Conservation (phyloP, 1,140 invertebrate species). For the Liolophura sinensis region DNA sequence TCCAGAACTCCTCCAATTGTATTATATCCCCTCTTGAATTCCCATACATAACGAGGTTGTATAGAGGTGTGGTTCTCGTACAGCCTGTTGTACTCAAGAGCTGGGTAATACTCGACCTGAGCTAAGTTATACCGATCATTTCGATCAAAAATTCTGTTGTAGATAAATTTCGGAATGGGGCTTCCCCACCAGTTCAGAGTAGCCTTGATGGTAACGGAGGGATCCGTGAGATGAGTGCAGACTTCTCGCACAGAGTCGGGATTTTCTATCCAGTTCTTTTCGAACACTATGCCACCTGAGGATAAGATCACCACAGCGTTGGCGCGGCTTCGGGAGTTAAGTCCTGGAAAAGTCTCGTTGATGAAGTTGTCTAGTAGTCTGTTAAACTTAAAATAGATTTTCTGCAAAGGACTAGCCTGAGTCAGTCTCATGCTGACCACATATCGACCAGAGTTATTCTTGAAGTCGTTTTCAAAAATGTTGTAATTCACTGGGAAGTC, state of each 20-base stretch:
- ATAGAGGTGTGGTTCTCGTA: conserved; percentile 34
- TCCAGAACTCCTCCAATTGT: conserved; percentile 45
- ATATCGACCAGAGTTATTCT: conserved; percentile 82
- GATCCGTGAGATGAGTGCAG: conserved; percentile 91
- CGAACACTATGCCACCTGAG: conserved; percentile 82
- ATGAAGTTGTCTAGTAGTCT: conserved; percentile 85
- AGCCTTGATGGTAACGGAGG: conserved; percentile 91
- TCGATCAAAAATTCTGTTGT: conserved; percentile 51
- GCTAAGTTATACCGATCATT: conserved; percentile 55
- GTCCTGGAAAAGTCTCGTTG: conserved; percentile 78
- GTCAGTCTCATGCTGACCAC: conserved; percentile 85
- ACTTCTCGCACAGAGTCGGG: conserved; percentile 86
- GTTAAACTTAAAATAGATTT: conserved; percentile 85
- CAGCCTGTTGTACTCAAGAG: conserved; percentile 37
- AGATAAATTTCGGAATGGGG: conserved; percentile 32
- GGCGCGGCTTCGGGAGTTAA: conserved; percentile 75
- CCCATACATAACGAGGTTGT: conserved; percentile 31
- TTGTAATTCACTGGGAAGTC: conserved; percentile 62
- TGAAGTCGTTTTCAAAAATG: conserved; percentile 88
- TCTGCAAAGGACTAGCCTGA: conserved; percentile 80
- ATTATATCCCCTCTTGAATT: conserved; percentile 31
- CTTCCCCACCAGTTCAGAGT: conserved; percentile 92
- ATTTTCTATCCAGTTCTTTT: conserved; percentile 92
- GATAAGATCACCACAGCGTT: conserved; percentile 88
- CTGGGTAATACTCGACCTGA: conserved; percentile 52